Evolutionary conservation across 2,113 vertebrate genomes (phyloP), one percentile per base, ranked within the genome.

Genomic region (Puffinus mauretanicus): DNA sequence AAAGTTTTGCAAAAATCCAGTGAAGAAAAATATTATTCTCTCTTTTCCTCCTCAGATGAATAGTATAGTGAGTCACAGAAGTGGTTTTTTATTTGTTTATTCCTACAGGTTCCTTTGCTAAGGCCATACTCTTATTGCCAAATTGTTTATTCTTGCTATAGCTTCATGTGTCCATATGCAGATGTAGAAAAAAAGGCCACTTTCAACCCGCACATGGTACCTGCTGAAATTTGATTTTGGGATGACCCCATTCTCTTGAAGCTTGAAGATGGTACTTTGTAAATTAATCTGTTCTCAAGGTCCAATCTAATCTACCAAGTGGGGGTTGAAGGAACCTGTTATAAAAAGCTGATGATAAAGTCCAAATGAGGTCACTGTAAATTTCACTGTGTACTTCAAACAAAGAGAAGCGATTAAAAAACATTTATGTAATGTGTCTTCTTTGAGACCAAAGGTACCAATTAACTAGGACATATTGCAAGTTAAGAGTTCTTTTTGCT

Each of bases 341-440:
- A 72, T 9, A 78, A 95, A 66, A 89, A 94, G 58, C 72, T 93
- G 72, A 57, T 92, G 40, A 91, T 95, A 11, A 92, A 90, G 66
- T 81, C 93, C 62, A 55, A 92, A 86, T 92, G 64, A 92, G 8
- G 87, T 96, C 90, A 77, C 49, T 61, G 51, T 84, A 44, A 61
- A n/a, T 79, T 95, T 94, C 44, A 34, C 71, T 65, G 78, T 55
- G 73, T 78, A 58, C 61, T 84, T 93, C 61, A 95, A 95, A 94
- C 44, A 94, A 93, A 97, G 96, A 93, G 62, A 89, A 95, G 82
- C 82, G 6, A 83, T 88, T 95, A 60, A 83, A 95, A 94, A 55
- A 15, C 34, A 57, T 94, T 95, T 96, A 95, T 93, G 96, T 82
- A 87, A 92, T n/a, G 8, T 89, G 44, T 94, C 42, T 22, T 75